Evolutionary conservation across 2,888 invertebrate genomes (phyloP).

Genomic region (Nomada lathburiana): DNA sequence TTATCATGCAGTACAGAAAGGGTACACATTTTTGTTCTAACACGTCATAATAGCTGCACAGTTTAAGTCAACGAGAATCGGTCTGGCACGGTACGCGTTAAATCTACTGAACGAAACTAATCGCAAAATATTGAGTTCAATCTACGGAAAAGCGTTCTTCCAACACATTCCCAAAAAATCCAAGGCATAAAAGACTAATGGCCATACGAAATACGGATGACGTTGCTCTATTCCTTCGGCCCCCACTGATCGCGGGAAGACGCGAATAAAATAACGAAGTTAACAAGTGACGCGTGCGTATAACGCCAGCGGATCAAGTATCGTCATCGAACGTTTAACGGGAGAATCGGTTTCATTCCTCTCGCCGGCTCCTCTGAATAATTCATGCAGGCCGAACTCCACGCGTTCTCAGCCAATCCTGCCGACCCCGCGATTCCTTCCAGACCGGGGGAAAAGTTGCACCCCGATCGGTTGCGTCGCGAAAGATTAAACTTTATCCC

Average conservation of each 20-base stretch:
- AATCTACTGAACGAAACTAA: too few species aligned
- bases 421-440: slow-evolving; percentile 38
- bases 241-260: slow-evolving; percentile 8
- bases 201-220: not conserved
- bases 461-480: slow-evolving; percentile 55
- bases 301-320: slow-evolving; percentile 35
- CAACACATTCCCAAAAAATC: not conserved
- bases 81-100: too few species aligned
- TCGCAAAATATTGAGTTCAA: too few species aligned
- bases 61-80: too few species aligned
- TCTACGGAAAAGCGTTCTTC: not conserved
- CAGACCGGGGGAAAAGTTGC: slow-evolving; percentile 45
- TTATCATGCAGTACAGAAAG: too few species aligned
- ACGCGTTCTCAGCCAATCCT: slow-evolving; percentile 35
- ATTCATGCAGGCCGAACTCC: slow-evolving; percentile 54
- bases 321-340: slow-evolving; percentile 61
- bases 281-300: slow-evolving; percentile 51
- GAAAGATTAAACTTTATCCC: slow-evolving; percentile 59
- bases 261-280: slow-evolving; percentile 40
- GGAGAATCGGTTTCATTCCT: slow-evolving; percentile 63
- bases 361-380: slow-evolving; percentile 55
- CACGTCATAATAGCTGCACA: too few species aligned
- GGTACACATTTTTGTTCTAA: too few species aligned
- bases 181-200: not conserved
- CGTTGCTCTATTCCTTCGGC: slow-evolving; percentile 18